Evolutionary conservation across 1,140 invertebrate genomes (phyloP).

Genomic region (Trachelipus rathkii): DNA sequence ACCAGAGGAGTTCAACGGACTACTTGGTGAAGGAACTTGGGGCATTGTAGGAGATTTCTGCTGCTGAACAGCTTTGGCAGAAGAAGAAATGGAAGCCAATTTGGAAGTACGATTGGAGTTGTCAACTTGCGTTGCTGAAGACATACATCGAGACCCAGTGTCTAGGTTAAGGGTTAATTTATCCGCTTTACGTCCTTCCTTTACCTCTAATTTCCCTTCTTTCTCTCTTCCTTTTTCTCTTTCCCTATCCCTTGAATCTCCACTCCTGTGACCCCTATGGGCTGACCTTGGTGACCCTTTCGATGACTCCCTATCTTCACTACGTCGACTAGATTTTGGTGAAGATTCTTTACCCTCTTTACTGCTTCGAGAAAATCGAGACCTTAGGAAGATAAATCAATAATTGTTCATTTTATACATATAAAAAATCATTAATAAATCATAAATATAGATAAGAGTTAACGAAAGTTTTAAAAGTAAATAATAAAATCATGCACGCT

Average conservation of each 20-base stretch:
- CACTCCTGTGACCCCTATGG: slow-evolving; percentile 35
- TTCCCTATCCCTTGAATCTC: slow-evolving; percentile 26
- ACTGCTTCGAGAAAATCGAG: slow-evolving; percentile 38
- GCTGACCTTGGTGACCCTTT: slow-evolving; percentile 39
- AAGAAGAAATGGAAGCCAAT: slow-evolving; percentile 13
- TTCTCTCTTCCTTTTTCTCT: slow-evolving; percentile 28
- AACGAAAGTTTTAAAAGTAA: no score
- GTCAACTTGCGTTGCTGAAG: slow-evolving; percentile 33
- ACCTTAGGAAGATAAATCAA: slow-evolving; percentile 16
- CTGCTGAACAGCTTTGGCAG: background rate
- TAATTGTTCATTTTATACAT: no score
- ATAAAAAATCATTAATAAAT: no score
- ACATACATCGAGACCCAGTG: slow-evolving; percentile 34
- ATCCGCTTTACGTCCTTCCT: slow-evolving; percentile 22
- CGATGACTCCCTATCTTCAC: slow-evolving; percentile 36
- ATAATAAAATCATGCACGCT: no score
- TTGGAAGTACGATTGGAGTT: slow-evolving; percentile 26
- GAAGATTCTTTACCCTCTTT: slow-evolving; percentile 43
- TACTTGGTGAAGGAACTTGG: slow-evolving; percentile 35
- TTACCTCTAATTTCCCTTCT: slow-evolving; percentile 26
- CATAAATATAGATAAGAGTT: no score
- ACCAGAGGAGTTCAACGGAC: slow-evolving; percentile 33
- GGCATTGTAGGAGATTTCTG: slow-evolving; percentile 29
- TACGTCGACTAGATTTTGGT: slow-evolving; percentile 37
- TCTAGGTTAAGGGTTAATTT: slow-evolving; percentile 19